Evolutionary conservation across 2,888 invertebrate genomes (phyloP), one percentile per base, ranked within the genome.

Genomic region (Drosophila barbarae): DNA sequence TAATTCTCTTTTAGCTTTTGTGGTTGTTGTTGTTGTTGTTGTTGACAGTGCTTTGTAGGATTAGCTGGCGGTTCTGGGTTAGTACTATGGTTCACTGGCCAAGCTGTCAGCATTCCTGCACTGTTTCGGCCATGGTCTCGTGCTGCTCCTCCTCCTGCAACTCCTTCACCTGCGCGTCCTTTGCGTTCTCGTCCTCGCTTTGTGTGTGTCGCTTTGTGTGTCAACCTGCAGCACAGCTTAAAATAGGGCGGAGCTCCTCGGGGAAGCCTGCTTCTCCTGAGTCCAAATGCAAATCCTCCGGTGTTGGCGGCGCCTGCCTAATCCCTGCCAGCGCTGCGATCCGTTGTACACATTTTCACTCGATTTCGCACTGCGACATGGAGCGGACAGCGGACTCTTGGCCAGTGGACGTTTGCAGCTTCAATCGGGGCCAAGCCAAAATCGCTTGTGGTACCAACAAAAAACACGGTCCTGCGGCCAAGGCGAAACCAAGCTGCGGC

Each of bases 371-470:
- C 30, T 63, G 68, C 51, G 51, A 44, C 42, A 26, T 46, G 68
- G 61, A 54, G 51, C 53, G 38, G 46, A 46, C 50, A 51, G 36
- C 41, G 69, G 51, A 55, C 71, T 35, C 42, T 42, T 12, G 39
- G 39, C 21, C 39, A 39, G 39, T 39, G 39, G 21, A 42, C n/a
- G 23, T 42, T 23, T 15, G 35, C 18, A 49, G 72, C 65, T 71
- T 69, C 60, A 74, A 79, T 79, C 73, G 79, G 83, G 80, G 83
- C 85, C 80, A 80, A 80, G 80, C 71, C 70, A 69, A 79, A 75
- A 66, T 82, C 50, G 71, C 80, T 84, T 80, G 80, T 84, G 80
- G 77, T 79, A 82, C 83, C 74, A 84, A 76, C 74, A 71, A 58
- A 70, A 57, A 64, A 69, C 55, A 65, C 46, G 46, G 58, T 63